Evolutionary conservation across 2,113 vertebrate species (phyloP).

Genomic region (Alaudala cheleensis): DNA sequence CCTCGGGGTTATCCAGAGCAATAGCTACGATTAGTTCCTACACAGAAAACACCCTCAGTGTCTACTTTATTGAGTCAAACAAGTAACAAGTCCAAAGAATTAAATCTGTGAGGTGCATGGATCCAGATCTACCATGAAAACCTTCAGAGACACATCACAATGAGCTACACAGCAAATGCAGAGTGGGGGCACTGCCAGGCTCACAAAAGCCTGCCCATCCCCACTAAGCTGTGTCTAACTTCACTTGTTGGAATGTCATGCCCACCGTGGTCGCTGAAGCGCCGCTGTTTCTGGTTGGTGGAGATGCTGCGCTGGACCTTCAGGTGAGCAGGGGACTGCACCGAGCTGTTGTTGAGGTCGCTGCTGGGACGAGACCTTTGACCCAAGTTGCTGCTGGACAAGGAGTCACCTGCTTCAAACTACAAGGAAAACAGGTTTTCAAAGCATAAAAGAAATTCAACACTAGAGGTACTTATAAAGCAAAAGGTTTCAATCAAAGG

Average conservation of each 20-base stretch:
- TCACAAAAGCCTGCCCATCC: conserved; percentile 70
- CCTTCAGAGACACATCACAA: neutral
- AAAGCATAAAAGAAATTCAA: neutral
- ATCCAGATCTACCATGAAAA: neutral
- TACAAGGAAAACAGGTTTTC: conserved; percentile 45
- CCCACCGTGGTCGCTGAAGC: conserved; percentile 98
- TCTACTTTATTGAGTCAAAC: neutral
- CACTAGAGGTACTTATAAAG: neutral
- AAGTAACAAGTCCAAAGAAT: neutral
- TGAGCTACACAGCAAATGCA: conserved; percentile 62
- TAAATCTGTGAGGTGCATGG: neutral
- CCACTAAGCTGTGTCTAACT: conserved; percentile 46
- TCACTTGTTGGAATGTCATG: conserved; percentile 74
- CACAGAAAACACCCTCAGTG: neutral
- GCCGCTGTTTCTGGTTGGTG: conserved; percentile 96
- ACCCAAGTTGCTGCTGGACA: conserved; percentile 87
- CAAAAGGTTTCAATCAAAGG: neutral
- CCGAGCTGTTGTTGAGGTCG: conserved; percentile 95
- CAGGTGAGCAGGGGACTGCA: conserved; percentile 93
- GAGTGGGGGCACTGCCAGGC: conserved; percentile 43
- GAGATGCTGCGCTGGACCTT: conserved; percentile 97
- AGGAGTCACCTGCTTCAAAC: conserved; percentile 93
- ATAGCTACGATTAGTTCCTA: neutral
- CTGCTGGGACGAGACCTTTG: conserved; percentile 93
- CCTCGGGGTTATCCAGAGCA: neutral